phyloP scores from a whole-genome alignment of 2,113 vertebrate species.

The Ammodramus savannarum region DNA sequence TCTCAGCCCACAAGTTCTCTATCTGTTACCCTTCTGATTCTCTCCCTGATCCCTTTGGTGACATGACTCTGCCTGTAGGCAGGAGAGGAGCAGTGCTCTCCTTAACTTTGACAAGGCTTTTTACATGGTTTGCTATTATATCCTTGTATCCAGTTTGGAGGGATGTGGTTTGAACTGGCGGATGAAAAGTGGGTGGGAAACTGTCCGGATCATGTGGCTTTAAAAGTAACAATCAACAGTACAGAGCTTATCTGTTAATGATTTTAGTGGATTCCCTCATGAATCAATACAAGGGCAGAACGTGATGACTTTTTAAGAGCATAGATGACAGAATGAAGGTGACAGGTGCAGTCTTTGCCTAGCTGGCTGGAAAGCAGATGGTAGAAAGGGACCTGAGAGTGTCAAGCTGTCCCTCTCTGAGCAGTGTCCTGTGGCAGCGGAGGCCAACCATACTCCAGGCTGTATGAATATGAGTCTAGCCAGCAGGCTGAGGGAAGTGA shows the following conservation, averaged over 20 bases:
- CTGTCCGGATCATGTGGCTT: not conserved
- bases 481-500: not conserved
- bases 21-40: not conserved
- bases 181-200: not conserved
- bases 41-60: not conserved
- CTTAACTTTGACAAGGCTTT: not conserved
- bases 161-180: not conserved
- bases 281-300: not conserved
- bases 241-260: not conserved
- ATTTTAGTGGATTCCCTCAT: not conserved
- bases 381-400: not conserved
- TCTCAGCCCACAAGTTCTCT: accelerated
- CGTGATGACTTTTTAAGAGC: not conserved
- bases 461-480: not conserved
- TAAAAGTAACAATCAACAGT: not conserved
- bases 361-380: not conserved
- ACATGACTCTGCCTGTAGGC: not conserved
- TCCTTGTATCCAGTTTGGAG: not conserved
- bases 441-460: not conserved
- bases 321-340: not conserved
- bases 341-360: not conserved
- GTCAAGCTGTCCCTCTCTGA: not conserved
- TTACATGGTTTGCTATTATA: not conserved
- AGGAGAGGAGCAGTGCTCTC: not conserved
- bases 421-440: not conserved